Evolutionary conservation across 2,113 vertebrate genomes (phyloP).

Genomic region (Cacatua alba): DNA sequence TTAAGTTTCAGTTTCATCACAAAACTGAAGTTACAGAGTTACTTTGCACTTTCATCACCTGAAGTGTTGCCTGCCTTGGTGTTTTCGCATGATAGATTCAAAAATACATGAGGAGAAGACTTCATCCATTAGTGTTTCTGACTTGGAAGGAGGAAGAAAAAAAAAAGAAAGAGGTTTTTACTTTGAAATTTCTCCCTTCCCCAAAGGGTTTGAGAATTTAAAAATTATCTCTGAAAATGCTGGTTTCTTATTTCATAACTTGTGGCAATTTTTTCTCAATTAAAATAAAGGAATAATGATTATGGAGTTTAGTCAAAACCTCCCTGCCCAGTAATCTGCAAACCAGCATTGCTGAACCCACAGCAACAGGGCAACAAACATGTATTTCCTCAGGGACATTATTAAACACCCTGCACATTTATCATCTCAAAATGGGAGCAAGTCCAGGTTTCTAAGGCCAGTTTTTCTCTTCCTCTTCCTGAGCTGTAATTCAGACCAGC

Average conservation of each 20-base stretch:
- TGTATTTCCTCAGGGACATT: slow-evolving; percentile 46
- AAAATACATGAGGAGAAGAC: not conserved
- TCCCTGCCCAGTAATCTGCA: slow-evolving; percentile 14
- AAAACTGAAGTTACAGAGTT: not conserved
- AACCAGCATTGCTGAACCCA: not conserved
- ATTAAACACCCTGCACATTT: slow-evolving; percentile 49
- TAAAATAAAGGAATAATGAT: slow-evolving; percentile 50
- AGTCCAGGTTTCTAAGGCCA: slow-evolving; percentile 37
- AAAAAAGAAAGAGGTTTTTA: not conserved
- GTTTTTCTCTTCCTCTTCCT: slow-evolving; percentile 42
- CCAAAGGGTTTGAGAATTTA: not conserved
- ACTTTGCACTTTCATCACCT: not conserved
- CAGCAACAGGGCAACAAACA: slow-evolving; percentile 26
- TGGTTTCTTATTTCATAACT: slow-evolving; percentile 26
- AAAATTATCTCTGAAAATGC: slow-evolving; percentile 23
- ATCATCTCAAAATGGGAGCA: slow-evolving; percentile 11
- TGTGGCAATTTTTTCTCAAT: not conserved
- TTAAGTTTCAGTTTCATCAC: not conserved
- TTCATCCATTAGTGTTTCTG: not conserved
- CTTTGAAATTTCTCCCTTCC: not conserved
- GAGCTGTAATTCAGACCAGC: slow-evolving; percentile 54
- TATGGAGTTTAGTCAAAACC: not conserved
- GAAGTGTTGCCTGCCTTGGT: not conserved
- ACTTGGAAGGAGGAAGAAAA: not conserved
- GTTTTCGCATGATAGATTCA: not conserved